Conservation (phyloP, 2,888 invertebrate genomes). For the Leucophenga montana region DNA sequence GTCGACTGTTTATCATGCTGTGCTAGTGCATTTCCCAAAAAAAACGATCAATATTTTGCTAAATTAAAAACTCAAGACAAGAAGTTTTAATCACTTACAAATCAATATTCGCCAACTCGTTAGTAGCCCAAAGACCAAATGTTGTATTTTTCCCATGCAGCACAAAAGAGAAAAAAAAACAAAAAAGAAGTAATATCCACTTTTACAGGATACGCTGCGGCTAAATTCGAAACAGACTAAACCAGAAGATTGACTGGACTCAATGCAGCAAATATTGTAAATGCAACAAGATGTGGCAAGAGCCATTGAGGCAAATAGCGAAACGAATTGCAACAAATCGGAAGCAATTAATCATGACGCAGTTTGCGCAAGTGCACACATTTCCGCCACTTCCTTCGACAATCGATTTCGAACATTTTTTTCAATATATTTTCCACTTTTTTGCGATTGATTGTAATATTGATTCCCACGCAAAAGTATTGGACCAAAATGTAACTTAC, state of each 20-base stretch:
- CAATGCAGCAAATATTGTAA: not conserved
- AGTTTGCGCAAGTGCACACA: slow-evolving; percentile 48
- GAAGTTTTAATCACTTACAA: not conserved
- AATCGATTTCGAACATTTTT: slow-evolving; percentile 23
- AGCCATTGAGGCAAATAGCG: not conserved
- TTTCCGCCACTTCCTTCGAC: slow-evolving; percentile 40
- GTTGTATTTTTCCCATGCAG: slow-evolving; percentile 6
- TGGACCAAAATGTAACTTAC: not conserved
- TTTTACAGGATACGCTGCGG: too few species aligned
- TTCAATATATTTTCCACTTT: slow-evolving; percentile 47
- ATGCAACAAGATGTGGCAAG: not conserved
- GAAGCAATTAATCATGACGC: slow-evolving; percentile 48
- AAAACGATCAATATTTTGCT: too few species aligned
- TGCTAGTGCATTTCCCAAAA: not conserved
- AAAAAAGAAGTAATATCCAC: too few species aligned
- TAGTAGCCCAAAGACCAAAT: slow-evolving; percentile 1
- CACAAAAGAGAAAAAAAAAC: not conserved
- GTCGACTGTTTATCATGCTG: too few species aligned
- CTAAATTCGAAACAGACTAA: too few species aligned
- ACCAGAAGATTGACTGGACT: too few species aligned
- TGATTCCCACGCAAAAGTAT: slow-evolving; percentile 45
- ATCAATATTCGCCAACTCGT: not conserved
- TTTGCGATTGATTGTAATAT: slow-evolving; percentile 38
- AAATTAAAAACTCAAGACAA: too few species aligned
- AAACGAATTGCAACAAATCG: slow-evolving; percentile 14